Base-by-base conservation (phyloP, 2,113 vertebrate species). In the Centropus unirufus region DNA sequence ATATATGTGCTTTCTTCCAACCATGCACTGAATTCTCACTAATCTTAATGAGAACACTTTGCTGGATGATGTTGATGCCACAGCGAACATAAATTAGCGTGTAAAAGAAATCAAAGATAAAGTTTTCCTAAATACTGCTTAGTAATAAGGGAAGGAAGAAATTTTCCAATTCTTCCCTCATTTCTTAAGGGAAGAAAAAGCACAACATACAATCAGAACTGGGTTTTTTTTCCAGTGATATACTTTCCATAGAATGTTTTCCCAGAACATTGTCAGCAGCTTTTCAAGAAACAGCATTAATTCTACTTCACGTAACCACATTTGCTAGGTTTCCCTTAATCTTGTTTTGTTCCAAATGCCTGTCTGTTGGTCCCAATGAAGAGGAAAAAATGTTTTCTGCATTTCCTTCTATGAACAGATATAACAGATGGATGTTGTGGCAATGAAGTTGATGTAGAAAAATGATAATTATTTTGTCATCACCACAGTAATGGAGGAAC, bases 161-260 rank as follows among this genome's bases (percentile, higher is more conserved):
- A 1, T 21, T 32, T 73, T 11, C 39, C 59, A 55, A 80, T 54
- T 73, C 54, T 86, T 63, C 49, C 66, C 44, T 30, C 51, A 52
- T 87, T 78, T 95, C 68, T 66, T 61, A 77, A 87, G 83, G 72
- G 92, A 92, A 93, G n/a, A 57, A 90, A 87, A 95, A 90, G 57
- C 64, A 89, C 73, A 82, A 81, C 62, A 42, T 81, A 92, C 73
- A 79, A 81, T 69, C 68, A 69, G 83, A 72, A 80, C 36, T 86
- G 42, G 22, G 64, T 90, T 49, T 77, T 80, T 39, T 36, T 36
- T 9, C 36, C 93, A 87, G 68, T 82, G 73, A 40, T 27, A 49
- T 27, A 49, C 83, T 96, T 76, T 92, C 84, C 83, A 27, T 0
- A 72, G 88, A 44, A 74, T 63, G 52, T 62, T 61, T 74, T 40